Conservation (phyloP, 92 coral and sea anemone species). For the Nematostella vectensis region DNA sequence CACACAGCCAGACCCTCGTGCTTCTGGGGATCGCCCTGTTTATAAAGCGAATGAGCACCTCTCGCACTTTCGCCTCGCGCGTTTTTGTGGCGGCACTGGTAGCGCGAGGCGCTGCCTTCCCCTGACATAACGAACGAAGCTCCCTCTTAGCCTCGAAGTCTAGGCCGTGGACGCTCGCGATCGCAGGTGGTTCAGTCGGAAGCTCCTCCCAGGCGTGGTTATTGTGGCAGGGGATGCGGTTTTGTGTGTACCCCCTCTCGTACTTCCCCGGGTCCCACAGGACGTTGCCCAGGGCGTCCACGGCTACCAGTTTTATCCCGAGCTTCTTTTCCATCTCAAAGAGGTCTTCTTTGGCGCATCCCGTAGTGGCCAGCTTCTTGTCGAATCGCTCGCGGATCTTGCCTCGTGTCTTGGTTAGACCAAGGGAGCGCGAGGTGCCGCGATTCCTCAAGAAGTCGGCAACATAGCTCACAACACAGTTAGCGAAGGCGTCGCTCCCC, state of each 20-base stretch:
- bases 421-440: slow-evolving; percentile 16
- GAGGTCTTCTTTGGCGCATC: slow-evolving; percentile 18
- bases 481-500: slow-evolving; percentile 3
- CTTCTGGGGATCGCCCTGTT: slow-evolving; percentile 16
- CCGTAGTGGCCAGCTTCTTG: slow-evolving; percentile 21
- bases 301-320: slow-evolving; percentile 18
- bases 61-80: slow-evolving; percentile 11
- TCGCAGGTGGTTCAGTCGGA: slow-evolving; percentile 23
- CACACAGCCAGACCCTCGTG: slow-evolving; percentile 11
- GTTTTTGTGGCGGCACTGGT: slow-evolving; percentile 7
- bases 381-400: slow-evolving; percentile 9
- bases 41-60: slow-evolving; percentile 5
- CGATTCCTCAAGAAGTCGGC: slow-evolving; percentile 14
- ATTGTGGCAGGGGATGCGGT: slow-evolving; percentile 26
- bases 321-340: slow-evolving; percentile 12
- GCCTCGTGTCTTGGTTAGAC: slow-evolving; percentile 24
- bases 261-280: slow-evolving; percentile 36
- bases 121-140: background rate
- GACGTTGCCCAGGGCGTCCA: slow-evolving; percentile 23
- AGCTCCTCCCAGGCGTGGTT: slow-evolving; percentile 32
- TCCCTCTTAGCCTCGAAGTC: slow-evolving; percentile 12
- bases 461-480: slow-evolving; percentile 29
- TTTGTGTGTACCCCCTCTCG: background rate
- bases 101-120: background rate
- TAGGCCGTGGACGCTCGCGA: slow-evolving; percentile 15